Conservation (phyloP, 1,140 invertebrate species). For the Acromyrmex heyeri region DNA sequence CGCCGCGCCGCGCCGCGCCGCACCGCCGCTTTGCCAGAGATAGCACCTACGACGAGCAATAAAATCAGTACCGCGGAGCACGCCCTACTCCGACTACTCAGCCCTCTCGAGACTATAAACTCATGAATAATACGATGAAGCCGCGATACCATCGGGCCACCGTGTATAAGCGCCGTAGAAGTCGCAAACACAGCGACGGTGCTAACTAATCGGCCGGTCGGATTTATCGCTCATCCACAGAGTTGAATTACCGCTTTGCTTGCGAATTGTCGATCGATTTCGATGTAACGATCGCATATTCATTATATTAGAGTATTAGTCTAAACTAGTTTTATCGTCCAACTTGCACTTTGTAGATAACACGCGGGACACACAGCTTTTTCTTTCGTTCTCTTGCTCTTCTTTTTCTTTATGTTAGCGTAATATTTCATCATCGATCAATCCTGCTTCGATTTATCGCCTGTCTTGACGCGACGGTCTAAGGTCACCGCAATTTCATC, state of each 20-base stretch:
- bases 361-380: background rate
- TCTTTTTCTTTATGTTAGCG: background rate
- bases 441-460: conserved; percentile 7
- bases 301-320: conserved; percentile 32
- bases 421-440: conserved; percentile 35
- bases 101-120: conserved; percentile 27
- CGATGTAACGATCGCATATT: background rate
- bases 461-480: background rate
- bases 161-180: conserved; percentile 54
- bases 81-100: background rate
- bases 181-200: conserved; percentile 10
- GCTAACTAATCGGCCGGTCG: conserved; percentile 38
- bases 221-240: conserved; percentile 36
- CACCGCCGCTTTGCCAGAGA: conserved; percentile 15
- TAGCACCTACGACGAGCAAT: conserved; percentile 42
- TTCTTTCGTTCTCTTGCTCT: background rate
- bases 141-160: conserved; percentile 46
- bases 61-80: conserved; percentile 30
- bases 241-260: conserved; percentile 48
- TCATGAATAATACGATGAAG: conserved; percentile 59
- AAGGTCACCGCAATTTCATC: conserved; percentile 12
- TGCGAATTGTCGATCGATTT: conserved; percentile 41
- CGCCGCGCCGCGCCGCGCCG: background rate
- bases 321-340: background rate
- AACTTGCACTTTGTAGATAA: background rate